These are phyloP conservation scores for Cinclus cinclus DNA, from an alignment of 2,113 vertebrate genomes.

Conservation along the genomic window DNA sequence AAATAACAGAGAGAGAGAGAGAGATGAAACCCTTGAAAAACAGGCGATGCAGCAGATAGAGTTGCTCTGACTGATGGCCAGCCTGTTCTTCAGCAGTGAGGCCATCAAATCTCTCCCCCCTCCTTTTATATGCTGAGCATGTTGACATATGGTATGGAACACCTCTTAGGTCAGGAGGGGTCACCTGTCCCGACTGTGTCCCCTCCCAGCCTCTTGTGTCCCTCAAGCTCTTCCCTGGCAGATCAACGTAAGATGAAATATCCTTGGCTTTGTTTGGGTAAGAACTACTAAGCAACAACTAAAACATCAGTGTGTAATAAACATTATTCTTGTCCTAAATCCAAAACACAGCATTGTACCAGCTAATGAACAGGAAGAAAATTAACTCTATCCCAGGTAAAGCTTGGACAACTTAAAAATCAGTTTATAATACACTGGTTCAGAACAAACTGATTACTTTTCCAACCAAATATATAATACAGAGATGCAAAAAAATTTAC, in stretches of 20 bases:
- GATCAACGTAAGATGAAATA: not conserved
- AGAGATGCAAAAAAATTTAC: not conserved
- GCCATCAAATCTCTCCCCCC: not conserved
- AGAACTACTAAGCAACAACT: not conserved
- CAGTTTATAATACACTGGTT: not conserved
- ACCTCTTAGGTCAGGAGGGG: not conserved
- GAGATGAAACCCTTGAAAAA: not conserved
- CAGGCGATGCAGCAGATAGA: not conserved
- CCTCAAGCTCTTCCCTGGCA: not conserved
- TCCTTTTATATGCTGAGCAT: not conserved
- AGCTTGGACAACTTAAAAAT: not conserved
- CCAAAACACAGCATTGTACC: not conserved
- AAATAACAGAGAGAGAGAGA: not conserved
- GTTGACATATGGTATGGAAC: not conserved
- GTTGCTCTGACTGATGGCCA: fast-evolving
- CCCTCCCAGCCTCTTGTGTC: not conserved
- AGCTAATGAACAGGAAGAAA: not conserved
- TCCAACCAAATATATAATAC: not conserved
- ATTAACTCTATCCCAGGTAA: not conserved
- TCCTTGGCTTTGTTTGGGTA: fast-evolving
- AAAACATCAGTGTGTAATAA: not conserved
- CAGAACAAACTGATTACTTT: not conserved
- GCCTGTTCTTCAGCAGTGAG: not conserved
- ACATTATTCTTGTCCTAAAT: not conserved
- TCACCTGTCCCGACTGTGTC: fast-evolving